Base-by-base conservation (phyloP, 2,113 vertebrate species). In the Cinclus mexicanus region DNA sequence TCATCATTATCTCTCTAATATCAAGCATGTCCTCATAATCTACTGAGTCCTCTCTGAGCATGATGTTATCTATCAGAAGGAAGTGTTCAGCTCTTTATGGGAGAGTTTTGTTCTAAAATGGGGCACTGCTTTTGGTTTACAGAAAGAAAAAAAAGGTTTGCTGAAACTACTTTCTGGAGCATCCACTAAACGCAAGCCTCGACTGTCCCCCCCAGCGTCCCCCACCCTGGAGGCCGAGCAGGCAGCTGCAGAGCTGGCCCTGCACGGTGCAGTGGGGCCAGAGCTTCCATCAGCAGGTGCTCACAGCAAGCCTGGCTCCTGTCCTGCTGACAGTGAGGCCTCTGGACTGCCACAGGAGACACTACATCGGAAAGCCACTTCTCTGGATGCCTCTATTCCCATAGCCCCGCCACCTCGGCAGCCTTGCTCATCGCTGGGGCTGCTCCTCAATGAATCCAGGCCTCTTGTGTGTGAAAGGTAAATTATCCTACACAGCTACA, bases 141-240 rank as follows among this genome's bases (percentile, higher is more conserved):
- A 99, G 99, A 99, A 99, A 97, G 99, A 99, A 97, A 99, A 99
- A 95, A 99, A 99, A 55, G 98, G 99, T 52, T 97, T 99, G 52
- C 96, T 99, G 90, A 99, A 99, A 92, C 98, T 99, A 84, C 97
- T 99, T 87, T 99, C 99, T 31, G 97, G 98, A 17, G 98, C 98
- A 64, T 99, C 99, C 87, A 98, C 99, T 14, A 99, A 99, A 92
- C 99, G 99, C 91, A 99, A 99, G 97, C 97, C 98, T 42, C 98
- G 99, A 12, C 80, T 97, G 18, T 99, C 99, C 2, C 99, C 99
- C 4, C 99, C 99, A 13, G 98, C 99, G 4, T 99, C 99, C 0
- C 99, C 99, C 22, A 99, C 99, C 0, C 96, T 98, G 77, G 99
- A 99, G 85, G 96, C 98, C 4, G 99, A 99, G 93, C 98, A 98